Evolutionary conservation across 2,888 invertebrate species (phyloP).

Genomic region (Erebia palarica): DNA sequence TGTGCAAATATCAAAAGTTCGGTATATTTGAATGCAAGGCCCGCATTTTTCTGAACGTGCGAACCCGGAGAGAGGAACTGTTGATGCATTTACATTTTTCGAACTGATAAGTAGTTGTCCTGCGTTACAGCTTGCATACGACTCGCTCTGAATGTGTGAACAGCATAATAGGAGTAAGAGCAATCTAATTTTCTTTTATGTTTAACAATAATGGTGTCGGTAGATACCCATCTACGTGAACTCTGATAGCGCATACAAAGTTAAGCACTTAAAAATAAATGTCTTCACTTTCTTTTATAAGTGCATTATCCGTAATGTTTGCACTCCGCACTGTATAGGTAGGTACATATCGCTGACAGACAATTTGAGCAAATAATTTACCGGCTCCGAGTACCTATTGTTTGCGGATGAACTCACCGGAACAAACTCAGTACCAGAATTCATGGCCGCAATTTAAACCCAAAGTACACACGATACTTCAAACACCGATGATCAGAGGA

Average conservation of each 20-base stretch:
- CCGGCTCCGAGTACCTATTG: not conserved
- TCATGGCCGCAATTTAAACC: not conserved
- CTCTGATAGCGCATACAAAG: not conserved
- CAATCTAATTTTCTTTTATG: constrained; percentile 10
- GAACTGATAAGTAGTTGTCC: not conserved
- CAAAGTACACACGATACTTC: not conserved
- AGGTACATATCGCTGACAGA: not conserved
- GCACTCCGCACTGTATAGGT: not conserved
- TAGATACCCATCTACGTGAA: not conserved
- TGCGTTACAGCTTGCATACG: not conserved
- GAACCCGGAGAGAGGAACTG: no score
- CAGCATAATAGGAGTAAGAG: not conserved
- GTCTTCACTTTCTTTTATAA: not conserved
- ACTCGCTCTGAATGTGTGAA: not conserved
- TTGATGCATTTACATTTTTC: no score
- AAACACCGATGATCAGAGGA: no score
- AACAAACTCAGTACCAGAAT: not conserved
- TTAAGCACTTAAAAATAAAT: not conserved
- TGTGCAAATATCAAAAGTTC: no score
- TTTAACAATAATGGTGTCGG: not conserved
- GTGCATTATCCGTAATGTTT: not conserved
- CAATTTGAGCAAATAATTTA: not conserved
- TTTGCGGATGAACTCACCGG: not conserved
- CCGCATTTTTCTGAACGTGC: no score
- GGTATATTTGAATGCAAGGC: no score